Evolutionary conservation across 2,888 invertebrate genomes (phyloP).

Genomic region (Heliconius ethilla): DNA sequence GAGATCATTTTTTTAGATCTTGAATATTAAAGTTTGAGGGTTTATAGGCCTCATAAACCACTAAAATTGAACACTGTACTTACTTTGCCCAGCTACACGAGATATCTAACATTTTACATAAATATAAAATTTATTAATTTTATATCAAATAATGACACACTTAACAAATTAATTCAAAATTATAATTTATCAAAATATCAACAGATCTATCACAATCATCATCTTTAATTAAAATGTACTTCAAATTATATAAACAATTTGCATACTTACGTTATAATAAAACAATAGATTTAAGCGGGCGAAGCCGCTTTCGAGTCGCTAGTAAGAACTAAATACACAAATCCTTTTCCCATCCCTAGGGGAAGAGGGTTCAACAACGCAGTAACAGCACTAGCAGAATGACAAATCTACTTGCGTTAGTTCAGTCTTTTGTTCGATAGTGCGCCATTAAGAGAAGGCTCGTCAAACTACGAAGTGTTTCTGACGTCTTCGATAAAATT

Average conservation of each 20-base stretch:
- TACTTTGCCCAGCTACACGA: too few species aligned
- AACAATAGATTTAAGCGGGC: too few species aligned
- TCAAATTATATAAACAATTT: too few species aligned
- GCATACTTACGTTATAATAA: too few species aligned
- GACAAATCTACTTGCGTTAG: conserved; percentile 21
- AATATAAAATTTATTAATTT: too few species aligned
- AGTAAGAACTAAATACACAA: neutral
- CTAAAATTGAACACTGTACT: neutral
- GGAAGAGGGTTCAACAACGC: neutral
- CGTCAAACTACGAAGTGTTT: conserved; percentile 25
- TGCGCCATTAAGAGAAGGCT: conserved; percentile 23
- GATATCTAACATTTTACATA: too few species aligned
- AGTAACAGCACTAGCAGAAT: conserved; percentile 3
- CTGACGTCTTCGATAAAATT: conserved; percentile 28
- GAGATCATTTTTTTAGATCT: neutral
- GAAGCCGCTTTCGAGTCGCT: too few species aligned
- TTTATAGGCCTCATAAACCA: neutral
- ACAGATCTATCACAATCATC: too few species aligned
- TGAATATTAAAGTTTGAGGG: neutral
- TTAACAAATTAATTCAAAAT: too few species aligned
- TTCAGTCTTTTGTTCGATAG: conserved; percentile 21
- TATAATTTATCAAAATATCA: too few species aligned
- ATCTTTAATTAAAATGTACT: too few species aligned
- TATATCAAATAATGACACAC: too few species aligned
- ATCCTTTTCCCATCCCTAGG: neutral